Percentiles rank a stretch among this genome's conserved stretches.
These are phyloP conservation scores for Aptenodytes forsteri DNA, from an alignment of 2,113 vertebrate species.

Conservation along the genomic window DNA sequence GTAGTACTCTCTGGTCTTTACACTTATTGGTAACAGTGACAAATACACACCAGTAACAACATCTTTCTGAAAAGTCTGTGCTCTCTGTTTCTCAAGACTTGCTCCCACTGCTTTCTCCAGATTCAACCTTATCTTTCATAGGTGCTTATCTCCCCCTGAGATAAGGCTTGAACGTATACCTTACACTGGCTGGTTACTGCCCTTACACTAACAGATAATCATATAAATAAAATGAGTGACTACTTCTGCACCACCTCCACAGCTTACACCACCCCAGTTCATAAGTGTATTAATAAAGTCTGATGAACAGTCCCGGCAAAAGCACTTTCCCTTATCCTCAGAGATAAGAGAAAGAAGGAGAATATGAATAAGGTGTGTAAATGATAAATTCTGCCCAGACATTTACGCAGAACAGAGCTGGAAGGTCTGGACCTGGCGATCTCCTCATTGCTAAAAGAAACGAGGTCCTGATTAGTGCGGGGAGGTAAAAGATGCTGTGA, in stretches of 20 bases:
- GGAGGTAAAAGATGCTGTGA: background rate
- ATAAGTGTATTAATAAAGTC: background rate
- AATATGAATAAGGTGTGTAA: background rate
- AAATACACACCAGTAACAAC: background rate
- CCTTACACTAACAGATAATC: background rate
- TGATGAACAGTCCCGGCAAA: background rate
- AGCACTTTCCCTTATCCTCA: background rate
- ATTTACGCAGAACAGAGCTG: background rate
- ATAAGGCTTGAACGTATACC: background rate
- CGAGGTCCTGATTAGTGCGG: accelerated
- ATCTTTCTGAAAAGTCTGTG: background rate
- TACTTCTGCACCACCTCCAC: background rate
- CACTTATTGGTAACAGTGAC: background rate
- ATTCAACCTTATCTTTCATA: background rate
- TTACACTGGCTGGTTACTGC: background rate
- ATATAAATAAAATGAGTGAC: background rate
- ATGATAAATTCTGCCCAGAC: background rate
- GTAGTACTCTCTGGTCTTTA: background rate
- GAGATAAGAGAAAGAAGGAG: background rate
- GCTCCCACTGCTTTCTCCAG: background rate
- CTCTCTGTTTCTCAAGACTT: background rate
- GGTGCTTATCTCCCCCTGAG: background rate
- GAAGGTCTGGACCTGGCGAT: background rate
- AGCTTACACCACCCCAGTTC: background rate
- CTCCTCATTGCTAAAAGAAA: background rate